Evolutionary conservation across 2,113 vertebrate genomes (phyloP), one percentile per base, ranked within the genome.

Genomic region (Melanostigma gelatinosum): DNA sequence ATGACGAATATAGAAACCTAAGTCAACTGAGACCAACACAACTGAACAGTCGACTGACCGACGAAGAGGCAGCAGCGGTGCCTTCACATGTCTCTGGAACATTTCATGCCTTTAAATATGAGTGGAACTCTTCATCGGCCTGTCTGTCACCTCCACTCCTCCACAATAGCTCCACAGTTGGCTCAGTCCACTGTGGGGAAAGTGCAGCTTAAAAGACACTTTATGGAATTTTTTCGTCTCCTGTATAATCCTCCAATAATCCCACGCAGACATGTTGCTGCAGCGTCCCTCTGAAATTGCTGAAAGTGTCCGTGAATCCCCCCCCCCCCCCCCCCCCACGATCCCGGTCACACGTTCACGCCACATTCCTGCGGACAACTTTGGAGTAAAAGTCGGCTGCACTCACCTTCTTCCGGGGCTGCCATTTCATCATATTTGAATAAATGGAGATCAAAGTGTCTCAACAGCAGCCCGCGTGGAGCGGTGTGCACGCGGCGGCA

Each of bases 351-450:
- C 7, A 16, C 81, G 55, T 36, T 46, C 68, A 67, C 22, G 13
- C 57, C 50, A 55, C 80, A 78, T 77, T 74, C 74, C 55, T 16
- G 7, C 22, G 6, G 34, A 34, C 77, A 88, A 88, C 74, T 92
- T 87, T 46, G 54, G 65, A 55, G 44, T 9, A 8, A 67, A 8
- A 71, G 69, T 24, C 7, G 24, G 52, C 1, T 40, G 4, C 50
- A 20, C 54, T 57, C 24, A 98, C 97, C 97, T 98, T 98, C 95
- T 98, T 98, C 94, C 97, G 95, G 92, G 97, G 97, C 97, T 98
- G 97, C 97, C 97, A 98, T 97, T 98, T 98, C 97, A 98, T 98
- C 97, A 98, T 98, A 95, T 98, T 98, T 94, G 92, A n/a, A 22
- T 22, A 52, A 52, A 8, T 9, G 20, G 18, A 90, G 94, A 94